phyloP scores from a whole-genome alignment of 2,113 vertebrate genomes.

The Upupa epops region DNA sequence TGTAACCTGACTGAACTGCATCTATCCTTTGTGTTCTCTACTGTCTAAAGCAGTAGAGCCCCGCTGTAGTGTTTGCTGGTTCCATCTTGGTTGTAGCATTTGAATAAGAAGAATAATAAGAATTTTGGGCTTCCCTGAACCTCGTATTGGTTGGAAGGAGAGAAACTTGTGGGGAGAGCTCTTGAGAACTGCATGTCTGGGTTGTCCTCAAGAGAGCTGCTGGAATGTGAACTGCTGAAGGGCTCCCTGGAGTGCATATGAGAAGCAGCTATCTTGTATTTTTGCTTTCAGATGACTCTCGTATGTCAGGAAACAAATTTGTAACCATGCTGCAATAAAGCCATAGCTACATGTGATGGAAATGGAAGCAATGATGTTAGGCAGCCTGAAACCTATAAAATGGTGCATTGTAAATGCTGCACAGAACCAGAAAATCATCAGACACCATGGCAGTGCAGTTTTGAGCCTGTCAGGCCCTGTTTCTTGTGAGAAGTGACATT shows the following conservation, averaged over 20 bases:
- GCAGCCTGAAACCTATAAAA: not conserved
- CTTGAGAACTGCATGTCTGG: not conserved
- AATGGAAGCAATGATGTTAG: not conserved
- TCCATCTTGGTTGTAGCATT: not conserved
- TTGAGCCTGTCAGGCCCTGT: not conserved
- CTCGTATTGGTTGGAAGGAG: not conserved
- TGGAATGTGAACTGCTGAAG: not conserved
- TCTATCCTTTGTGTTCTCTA: not conserved
- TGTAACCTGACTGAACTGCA: not conserved
- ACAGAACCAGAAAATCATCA: not conserved
- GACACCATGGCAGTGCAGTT: not conserved
- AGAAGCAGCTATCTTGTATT: not conserved
- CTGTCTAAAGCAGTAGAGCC: not conserved
- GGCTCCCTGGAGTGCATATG: not conserved
- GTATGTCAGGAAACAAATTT: not conserved
- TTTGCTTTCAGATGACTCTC: not conserved
- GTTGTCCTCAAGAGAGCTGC: not conserved
- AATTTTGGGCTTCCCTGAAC: not conserved
- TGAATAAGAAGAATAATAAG: not conserved
- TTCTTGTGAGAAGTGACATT: constrained; percentile 18
- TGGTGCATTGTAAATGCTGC: not conserved
- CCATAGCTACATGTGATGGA: fast-evolving
- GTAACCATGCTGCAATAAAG: not conserved
- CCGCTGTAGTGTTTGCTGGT: not conserved
- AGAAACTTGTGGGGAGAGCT: not conserved